These are phyloP conservation scores for Trypoxylus dichotomus DNA, from an alignment of 1,140 invertebrate genomes.

Conservation along the genomic window DNA sequence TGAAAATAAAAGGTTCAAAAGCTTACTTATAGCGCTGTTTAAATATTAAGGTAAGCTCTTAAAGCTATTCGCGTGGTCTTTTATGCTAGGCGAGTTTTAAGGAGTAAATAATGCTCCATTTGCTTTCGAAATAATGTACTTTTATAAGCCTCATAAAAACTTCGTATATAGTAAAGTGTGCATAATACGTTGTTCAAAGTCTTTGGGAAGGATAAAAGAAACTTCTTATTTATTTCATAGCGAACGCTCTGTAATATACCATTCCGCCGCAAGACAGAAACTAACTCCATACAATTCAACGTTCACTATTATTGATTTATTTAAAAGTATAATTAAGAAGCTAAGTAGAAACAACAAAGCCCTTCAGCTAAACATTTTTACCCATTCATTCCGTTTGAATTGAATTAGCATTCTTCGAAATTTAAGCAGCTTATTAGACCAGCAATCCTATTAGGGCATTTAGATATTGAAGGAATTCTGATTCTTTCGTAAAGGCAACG, in stretches of 20 bases:
- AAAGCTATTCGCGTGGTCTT: not conserved
- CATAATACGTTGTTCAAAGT: not conserved
- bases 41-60: not conserved
- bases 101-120: constrained; percentile 1
- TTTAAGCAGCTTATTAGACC: too few species aligned
- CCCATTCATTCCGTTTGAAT: too few species aligned
- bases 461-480: not conserved
- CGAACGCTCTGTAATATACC: too few species aligned
- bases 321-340: too few species aligned
- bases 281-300: too few species aligned
- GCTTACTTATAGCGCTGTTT: not conserved
- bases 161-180: not conserved
- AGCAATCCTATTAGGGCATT: not conserved
- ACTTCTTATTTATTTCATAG: not conserved
- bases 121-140: not conserved
- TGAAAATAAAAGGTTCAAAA: not conserved
- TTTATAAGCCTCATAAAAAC: not conserved
- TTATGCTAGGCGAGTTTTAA: not conserved
- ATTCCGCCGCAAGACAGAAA: too few species aligned
- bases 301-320: too few species aligned
- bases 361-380: too few species aligned
- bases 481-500: not conserved
- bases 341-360: too few species aligned
- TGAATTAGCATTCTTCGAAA: too few species aligned
- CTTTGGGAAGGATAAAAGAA: not conserved